Evolutionary conservation across 2,113 vertebrate species (phyloP).

Genomic region (Mesoclemmys tuberculata): DNA sequence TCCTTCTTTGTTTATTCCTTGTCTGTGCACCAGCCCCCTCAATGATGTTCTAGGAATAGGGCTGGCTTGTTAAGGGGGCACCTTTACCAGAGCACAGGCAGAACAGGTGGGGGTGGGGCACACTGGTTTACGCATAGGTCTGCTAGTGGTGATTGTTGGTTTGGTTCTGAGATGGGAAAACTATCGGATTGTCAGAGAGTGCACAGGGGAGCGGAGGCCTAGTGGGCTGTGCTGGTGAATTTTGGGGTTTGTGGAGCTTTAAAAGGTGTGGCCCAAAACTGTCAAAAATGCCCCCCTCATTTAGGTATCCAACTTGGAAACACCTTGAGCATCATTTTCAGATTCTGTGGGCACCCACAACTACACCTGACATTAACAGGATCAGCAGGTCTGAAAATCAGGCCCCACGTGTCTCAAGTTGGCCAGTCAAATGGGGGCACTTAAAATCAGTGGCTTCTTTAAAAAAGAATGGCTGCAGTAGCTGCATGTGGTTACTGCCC

Average conservation of each 20-base stretch:
- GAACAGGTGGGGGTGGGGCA: neutral
- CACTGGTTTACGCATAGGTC: neutral
- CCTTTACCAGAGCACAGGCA: neutral
- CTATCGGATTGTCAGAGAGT: neutral
- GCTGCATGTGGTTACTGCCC: accelerated
- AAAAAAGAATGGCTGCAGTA: neutral
- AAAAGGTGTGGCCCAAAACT: neutral
- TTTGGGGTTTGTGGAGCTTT: neutral
- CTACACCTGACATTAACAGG: neutral
- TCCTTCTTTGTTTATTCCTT: neutral
- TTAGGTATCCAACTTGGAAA: neutral
- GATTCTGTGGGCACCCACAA: neutral
- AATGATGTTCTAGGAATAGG: too few species aligned
- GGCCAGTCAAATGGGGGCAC: accelerated
- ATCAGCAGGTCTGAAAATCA: accelerated
- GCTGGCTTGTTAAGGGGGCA: neutral
- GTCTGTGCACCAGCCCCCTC: neutral
- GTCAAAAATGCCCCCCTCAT: neutral
- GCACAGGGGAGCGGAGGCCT: neutral
- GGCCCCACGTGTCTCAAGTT: accelerated
- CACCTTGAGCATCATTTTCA: neutral
- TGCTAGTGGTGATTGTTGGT: neutral
- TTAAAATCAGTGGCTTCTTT: neutral
- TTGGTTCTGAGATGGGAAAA: neutral
- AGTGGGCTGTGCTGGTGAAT: neutral